phyloP scores from a whole-genome alignment of 2,888 invertebrate genomes.

The Argyra leucocephala region DNA sequence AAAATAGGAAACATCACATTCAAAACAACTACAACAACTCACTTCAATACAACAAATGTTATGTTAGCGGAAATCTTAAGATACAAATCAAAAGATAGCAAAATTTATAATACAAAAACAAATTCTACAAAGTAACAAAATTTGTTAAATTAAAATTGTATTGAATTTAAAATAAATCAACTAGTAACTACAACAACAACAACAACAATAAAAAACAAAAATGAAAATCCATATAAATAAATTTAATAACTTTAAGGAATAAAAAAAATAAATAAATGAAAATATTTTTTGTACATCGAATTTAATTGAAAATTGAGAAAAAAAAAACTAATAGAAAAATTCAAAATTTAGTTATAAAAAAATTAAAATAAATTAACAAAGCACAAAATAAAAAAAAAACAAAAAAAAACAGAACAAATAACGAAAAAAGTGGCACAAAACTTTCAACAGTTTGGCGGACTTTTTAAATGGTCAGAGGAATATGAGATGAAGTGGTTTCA shows the following conservation, averaged over 20 bases:
- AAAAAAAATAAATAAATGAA: no score
- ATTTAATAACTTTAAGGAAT: no score
- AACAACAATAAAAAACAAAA: not conserved
- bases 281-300: not conserved
- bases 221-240: not conserved
- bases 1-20: not conserved
- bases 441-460: not conserved
- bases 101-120: no score
- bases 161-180: not conserved
- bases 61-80: not conserved
- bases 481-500: slow-evolving; percentile 46
- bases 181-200: no score
- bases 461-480: slow-evolving; percentile 37
- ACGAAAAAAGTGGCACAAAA: not conserved
- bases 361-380: no score
- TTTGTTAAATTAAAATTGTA: not conserved
- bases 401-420: no score
- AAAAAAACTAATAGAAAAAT: not conserved
- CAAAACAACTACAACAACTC: not conserved
- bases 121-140: no score
- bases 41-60: not conserved
- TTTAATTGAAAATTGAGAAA: not conserved
- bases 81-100: not conserved
- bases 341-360: not conserved
- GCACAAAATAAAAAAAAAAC: no score